Conservation (phyloP, 2,113 vertebrate species). For the Caloenas nicobarica region DNA sequence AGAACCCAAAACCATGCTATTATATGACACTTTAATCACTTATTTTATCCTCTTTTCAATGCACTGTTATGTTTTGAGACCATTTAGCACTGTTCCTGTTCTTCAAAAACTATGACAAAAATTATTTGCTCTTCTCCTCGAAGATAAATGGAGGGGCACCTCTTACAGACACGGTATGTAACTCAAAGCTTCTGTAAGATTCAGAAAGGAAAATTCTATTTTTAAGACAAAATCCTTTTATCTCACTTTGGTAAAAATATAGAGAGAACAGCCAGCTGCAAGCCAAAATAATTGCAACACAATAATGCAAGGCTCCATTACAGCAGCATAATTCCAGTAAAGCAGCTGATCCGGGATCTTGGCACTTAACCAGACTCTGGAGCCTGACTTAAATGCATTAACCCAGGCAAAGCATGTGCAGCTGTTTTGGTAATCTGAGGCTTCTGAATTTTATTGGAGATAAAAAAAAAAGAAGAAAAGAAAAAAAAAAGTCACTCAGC, state of each 20-base stretch:
- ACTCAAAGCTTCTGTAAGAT: not conserved
- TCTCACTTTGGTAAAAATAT: constrained; percentile 50
- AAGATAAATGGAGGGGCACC: not conserved
- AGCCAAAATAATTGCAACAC: constrained; percentile 59
- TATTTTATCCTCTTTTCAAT: constrained; percentile 4
- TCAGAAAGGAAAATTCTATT: constrained; percentile 46
- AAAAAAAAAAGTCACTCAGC: not conserved
- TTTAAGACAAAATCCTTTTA: constrained; percentile 55
- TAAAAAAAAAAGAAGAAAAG: not conserved
- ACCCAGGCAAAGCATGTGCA: constrained; percentile 18
- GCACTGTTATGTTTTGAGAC: not conserved
- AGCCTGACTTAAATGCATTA: not conserved
- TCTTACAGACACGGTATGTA: not conserved
- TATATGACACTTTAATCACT: not conserved
- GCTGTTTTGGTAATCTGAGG: constrained; percentile 46
- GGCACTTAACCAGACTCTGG: not conserved
- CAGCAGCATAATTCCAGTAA: not conserved
- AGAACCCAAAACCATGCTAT: not conserved
- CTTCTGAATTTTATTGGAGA: constrained; percentile 29
- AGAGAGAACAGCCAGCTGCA: constrained; percentile 11
- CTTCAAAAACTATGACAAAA: not conserved
- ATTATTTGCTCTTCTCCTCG: not conserved
- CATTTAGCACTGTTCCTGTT: not conserved
- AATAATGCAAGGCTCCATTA: constrained; percentile 36
- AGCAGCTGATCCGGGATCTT: constrained; percentile 39